These are phyloP conservation scores for Plecturocebus donacophilus DNA, from an alignment of 2,113 vertebrate genomes.

Conservation along the genomic window DNA sequence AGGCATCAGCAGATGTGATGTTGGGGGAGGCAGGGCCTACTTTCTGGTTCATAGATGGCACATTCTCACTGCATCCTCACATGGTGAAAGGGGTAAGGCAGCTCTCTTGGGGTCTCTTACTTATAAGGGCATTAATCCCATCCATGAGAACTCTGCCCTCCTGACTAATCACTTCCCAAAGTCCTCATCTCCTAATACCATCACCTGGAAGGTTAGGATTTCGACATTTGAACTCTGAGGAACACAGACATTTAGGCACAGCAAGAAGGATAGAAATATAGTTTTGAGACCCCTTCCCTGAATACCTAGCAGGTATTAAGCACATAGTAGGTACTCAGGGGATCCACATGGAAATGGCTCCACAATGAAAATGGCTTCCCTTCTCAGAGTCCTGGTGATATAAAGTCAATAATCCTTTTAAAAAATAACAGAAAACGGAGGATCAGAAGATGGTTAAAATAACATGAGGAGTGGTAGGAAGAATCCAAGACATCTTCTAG, in stretches of 20 bases:
- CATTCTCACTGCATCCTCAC: too few relatives aligned
- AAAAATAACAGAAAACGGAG: neutral
- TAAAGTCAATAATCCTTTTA: neutral
- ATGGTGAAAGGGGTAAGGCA: neutral
- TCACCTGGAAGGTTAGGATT: neutral
- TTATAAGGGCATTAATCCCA: neutral
- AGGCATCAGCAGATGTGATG: too few relatives aligned
- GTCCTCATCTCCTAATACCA: neutral
- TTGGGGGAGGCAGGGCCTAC: neutral
- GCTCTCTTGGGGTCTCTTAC: neutral
- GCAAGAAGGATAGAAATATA: neutral
- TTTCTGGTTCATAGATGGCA: neutral
- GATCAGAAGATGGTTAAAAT: neutral
- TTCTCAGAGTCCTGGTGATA: neutral
- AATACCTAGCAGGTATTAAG: neutral
- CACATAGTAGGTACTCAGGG: neutral
- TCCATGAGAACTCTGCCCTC: neutral
- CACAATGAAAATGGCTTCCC: neutral
- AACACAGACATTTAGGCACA: neutral
- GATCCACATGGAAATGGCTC: neutral
- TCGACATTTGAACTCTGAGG: neutral
- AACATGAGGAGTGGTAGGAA: rapidly evolving
- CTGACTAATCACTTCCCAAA: neutral
- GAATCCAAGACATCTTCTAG: neutral
- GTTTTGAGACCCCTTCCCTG: neutral